Conservation (phyloP, 2,888 invertebrate species). For the Aphelenchoides bicaudatus region DNA sequence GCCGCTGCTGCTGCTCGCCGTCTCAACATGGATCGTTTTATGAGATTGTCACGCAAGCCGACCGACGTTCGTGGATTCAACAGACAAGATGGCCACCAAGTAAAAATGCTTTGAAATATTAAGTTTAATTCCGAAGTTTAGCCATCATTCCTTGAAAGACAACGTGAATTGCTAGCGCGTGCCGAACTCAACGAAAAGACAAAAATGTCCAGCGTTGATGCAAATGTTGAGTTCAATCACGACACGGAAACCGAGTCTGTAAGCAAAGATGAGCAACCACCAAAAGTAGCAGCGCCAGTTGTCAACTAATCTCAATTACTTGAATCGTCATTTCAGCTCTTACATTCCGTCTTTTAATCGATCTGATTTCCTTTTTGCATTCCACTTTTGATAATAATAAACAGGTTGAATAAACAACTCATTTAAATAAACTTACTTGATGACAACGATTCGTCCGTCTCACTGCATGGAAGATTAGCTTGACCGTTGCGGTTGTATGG, state of each 20-base stretch:
- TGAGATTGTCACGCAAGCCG: conserved; percentile 45
- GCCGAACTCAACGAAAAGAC: conserved; percentile 12
- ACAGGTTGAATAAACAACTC: neutral
- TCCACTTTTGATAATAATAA: conserved; percentile 5
- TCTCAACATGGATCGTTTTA: conserved; percentile 58
- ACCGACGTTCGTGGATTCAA: conserved; percentile 6
- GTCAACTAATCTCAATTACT: conserved; percentile 9
- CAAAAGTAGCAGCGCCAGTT: conserved; percentile 8
- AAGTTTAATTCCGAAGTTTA: conserved; percentile 8
- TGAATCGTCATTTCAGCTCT: neutral
- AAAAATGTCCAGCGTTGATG: conserved; percentile 22
- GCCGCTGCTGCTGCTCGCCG: conserved; percentile 25
- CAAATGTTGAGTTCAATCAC: conserved; percentile 33
- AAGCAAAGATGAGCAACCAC: conserved; percentile 29
- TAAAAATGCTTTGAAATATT: neutral
- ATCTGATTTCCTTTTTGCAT: neutral
- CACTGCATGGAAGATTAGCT: conserved; percentile 20
- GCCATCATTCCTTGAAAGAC: conserved; percentile 21
- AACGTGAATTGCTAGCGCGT: conserved; percentile 7
- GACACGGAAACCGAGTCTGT: conserved; percentile 42
- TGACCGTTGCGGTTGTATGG: conserved; percentile 39
- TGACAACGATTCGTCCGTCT: conserved; percentile 30
- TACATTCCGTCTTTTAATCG: conserved; percentile 5
- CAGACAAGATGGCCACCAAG: conserved; percentile 8
- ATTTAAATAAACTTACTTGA: conserved; percentile 27